Evolutionary conservation across 2,797 vertebrate genomes (phyloP).

Genomic region (Cyprinodon diabolis): DNA sequence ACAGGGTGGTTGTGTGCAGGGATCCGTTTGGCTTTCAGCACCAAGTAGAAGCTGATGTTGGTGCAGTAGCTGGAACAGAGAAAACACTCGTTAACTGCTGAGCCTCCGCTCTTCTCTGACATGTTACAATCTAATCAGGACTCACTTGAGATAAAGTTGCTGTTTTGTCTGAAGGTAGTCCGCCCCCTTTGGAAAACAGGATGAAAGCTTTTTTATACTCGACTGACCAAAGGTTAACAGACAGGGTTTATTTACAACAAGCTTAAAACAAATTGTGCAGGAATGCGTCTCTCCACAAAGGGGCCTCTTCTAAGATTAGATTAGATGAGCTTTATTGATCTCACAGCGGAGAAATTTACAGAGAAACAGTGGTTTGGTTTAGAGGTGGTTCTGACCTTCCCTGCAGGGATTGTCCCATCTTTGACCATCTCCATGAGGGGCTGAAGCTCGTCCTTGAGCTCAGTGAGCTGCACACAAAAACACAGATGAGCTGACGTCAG

Average conservation of each 20-base stretch:
- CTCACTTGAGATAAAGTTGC: constrained; percentile 92
- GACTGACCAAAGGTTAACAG: not conserved
- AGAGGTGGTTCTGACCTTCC: constrained; percentile 75
- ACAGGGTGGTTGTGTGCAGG: constrained; percentile 91
- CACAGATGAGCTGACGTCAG: not conserved
- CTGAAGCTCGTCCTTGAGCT: constrained; percentile 89
- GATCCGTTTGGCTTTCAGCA: constrained; percentile 90
- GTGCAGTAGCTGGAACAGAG: constrained; percentile 86
- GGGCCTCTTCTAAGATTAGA: not conserved
- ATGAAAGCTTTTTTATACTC: not conserved
- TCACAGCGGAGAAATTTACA: not conserved
- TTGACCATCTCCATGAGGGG: constrained; percentile 88
- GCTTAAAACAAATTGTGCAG: not conserved
- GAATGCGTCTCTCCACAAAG: not conserved
- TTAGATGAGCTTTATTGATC: no score
- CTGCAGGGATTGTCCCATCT: constrained; percentile 82
- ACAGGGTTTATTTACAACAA: not conserved
- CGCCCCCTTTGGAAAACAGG: constrained; percentile 75
- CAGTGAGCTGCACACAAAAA: constrained; percentile 75
- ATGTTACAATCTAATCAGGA: constrained; percentile 7
- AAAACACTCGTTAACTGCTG: not conserved
- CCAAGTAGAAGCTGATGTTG: constrained; percentile 96
- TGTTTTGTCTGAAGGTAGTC: constrained; percentile 89
- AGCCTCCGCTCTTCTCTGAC: not conserved
- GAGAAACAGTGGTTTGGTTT: not conserved